Conservation (phyloP, 2,797 vertebrate species). For the Phylloscopus collybita region DNA sequence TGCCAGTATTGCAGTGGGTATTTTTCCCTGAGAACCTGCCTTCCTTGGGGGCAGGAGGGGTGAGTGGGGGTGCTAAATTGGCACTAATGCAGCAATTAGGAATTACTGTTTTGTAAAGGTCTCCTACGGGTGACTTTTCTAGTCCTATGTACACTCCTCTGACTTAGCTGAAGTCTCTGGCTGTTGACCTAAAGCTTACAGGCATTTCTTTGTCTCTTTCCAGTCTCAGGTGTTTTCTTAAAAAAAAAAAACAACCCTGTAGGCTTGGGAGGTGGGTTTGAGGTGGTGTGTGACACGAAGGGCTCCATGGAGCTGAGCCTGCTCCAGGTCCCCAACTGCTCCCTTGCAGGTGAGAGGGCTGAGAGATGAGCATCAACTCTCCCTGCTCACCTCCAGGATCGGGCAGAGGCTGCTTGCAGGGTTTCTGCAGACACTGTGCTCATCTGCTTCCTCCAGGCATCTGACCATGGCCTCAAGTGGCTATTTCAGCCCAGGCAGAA, state of each 20-base stretch:
- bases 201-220: neutral
- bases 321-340: neutral
- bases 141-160: fast-evolving
- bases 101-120: conserved; percentile 1
- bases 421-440: fast-evolving
- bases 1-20: neutral
- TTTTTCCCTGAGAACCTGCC: neutral
- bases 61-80: neutral
- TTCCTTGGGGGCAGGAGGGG: neutral
- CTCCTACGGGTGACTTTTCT: neutral
- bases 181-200: neutral
- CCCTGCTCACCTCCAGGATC: neutral
- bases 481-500: neutral
- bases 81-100: neutral
- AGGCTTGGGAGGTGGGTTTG: fast-evolving
- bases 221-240: neutral
- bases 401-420: neutral
- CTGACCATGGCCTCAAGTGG: neutral
- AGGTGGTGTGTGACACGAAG: fast-evolving
- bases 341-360: neutral
- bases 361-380: neutral
- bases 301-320: neutral
- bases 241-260: fast-evolving
- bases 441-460: neutral
- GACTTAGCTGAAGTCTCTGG: neutral